phyloP scores from a whole-genome alignment of 2,888 invertebrate species.

The Lycaena phlaeas region DNA sequence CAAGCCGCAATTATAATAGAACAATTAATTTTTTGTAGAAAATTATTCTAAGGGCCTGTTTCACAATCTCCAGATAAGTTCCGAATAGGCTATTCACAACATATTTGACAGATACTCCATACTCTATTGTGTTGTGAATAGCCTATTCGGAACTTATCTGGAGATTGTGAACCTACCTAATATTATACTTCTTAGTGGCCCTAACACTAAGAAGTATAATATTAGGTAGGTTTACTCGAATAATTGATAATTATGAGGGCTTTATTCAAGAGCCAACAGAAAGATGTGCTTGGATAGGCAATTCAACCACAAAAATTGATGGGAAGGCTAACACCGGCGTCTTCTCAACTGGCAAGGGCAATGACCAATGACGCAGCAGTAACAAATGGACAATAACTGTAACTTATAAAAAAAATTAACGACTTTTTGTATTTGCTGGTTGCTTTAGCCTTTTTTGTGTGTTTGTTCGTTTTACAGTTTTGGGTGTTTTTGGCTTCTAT shows the following conservation, averaged over 20 bases:
- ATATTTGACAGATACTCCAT: no score
- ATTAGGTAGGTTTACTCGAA: neutral
- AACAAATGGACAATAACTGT: conserved; percentile 5
- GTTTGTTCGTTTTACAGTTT: neutral
- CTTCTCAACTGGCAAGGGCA: neutral
- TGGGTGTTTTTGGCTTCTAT: neutral
- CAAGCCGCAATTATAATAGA: no score
- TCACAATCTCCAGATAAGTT: no score
- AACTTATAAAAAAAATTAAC: conserved; percentile 1
- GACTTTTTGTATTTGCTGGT: neutral
- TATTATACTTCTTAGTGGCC: no score
- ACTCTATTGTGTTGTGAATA: no score
- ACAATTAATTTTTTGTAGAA: no score
- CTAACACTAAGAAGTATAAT: no score
- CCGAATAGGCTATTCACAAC: no score
- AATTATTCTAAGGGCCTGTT: no score
- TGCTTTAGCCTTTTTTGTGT: neutral
- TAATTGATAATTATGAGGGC: no score
- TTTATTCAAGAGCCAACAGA: neutral
- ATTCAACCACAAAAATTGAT: conserved; percentile 3
- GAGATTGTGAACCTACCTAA: no score
- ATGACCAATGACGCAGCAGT: conserved; percentile 7
- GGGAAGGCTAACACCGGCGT: neutral
- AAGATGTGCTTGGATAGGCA: neutral
- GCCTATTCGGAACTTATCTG: no score